Base-by-base conservation (phyloP, 2,113 vertebrate species). In the Sceloporus tristichus region DNA sequence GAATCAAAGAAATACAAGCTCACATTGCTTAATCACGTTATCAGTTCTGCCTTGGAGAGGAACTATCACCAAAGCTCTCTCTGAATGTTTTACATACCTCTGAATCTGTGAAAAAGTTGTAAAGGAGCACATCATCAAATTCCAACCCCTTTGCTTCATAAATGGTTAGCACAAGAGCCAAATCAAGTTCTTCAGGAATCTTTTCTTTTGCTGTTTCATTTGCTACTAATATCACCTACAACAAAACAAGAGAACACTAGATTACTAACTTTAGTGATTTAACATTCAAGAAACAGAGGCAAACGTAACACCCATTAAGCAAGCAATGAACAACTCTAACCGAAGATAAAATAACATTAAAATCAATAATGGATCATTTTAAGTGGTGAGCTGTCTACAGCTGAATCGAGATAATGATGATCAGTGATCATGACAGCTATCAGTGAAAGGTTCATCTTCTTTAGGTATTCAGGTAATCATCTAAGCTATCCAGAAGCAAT, bases 121-220 rank as follows among this genome's bases (percentile, higher is more conserved):
- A 98, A 85, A 98, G 96, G 19, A 98, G 97, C 14, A 98, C 97
- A 77, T 98, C 97, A 66, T 98, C 97, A 92, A 98, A 98, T 90
- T 98, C 97, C 92, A 98, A 94, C 79, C 97, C 97, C 86, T 98
- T 98, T 54, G 97, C 97, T 94, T 98, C 97, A 92, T 98, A 98
- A 93, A 98, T 88, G 59, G 97, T 98, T 73, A 98, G 92, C 40
- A 97, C 97, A 89, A 98, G 96, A 0, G 97, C 97, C 89, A 98
- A 95, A 89, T 91, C 96, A 82, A 98, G 95, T 76, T 98, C 97
- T 91, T 98, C 97, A 0, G 97, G 97, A 91, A 98, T 97, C 80
- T 95, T 97, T 87, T 97, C 97, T 91, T 98, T 98, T 8, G 97
- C 96, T 65, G 86, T 95, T 92, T 98, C 97, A 95, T 97, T 97